Evolutionary conservation across 2,797 vertebrate species (phyloP), one percentile per base, ranked within the genome.

Genomic region (Masticophis lateralis): DNA sequence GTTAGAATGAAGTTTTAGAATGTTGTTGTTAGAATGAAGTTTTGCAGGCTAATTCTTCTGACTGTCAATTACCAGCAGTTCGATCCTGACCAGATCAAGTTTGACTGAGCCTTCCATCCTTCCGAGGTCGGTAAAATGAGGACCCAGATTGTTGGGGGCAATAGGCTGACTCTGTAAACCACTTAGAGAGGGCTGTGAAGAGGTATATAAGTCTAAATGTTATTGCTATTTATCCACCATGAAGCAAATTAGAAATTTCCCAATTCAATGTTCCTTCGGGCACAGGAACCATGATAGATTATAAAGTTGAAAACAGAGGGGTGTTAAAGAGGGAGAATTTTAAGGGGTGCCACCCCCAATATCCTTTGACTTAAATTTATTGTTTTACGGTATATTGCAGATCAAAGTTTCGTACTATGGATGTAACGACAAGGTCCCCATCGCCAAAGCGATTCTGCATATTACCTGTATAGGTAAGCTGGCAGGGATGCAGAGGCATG

Each of bases 381-480:
- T 37, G 10, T 25, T 6, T 12, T 10, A 56, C 83, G 11, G 2
- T 25, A 43, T 91, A 7, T 0, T 92, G 79, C 95, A 97, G 97
- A 96, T 97, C 83, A 93, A 95, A 32, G 87, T 97, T 14, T 96
- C 95, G 0, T 97, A 97, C 90, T 97, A 95, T 0, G 86, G 94
- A 1, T 88, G 94, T 14, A 92, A 28, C 0, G 51, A 95, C 0
- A 95, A 88, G 7, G 74, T 92, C 0, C 87, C 94, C 0, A 53
- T 95, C 79, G 95, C 94, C 87, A 94, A 95, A 79, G 94, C 96
- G 11, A 11, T 97, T 92, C 90, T 97, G n/a, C 97, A 97, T 43
- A 87, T 97, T 86, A 97, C 97, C 91, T 95, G 96, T 0, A 95
- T 97, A 83, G 96, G 97, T 97, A 92, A 96, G 97, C 91, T 6